Conservation (phyloP, 1,140 invertebrate genomes). For the Drosophila baimaii region DNA sequence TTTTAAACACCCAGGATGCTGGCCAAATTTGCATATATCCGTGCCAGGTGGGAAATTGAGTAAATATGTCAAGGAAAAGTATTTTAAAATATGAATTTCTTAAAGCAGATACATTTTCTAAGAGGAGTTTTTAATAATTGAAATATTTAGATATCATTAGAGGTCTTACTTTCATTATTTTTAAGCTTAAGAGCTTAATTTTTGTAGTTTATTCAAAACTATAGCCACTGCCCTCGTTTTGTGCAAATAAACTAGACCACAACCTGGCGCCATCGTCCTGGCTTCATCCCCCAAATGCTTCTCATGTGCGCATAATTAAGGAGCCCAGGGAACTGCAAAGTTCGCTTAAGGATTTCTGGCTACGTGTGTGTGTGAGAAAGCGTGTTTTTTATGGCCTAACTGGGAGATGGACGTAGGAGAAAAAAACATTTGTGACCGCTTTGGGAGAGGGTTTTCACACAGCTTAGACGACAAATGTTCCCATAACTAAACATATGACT, state of each 20-base stretch:
- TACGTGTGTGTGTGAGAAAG: neutral
- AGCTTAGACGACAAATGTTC: conserved; percentile 13
- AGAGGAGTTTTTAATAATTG: neutral
- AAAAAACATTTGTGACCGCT: conserved; percentile 18
- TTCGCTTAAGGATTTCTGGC: conserved; percentile 31
- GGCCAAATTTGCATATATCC: conserved; percentile 22
- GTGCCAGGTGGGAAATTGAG: conserved; percentile 2
- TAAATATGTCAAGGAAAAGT: neutral
- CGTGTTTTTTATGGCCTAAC: conserved; percentile 32
- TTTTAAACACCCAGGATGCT: conserved; percentile 24
- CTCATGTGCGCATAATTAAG: conserved; percentile 61
- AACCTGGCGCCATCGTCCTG: conserved; percentile 22
- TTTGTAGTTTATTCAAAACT: conserved; percentile 16
- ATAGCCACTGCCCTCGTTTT: conserved; percentile 13
- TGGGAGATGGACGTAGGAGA: conserved; percentile 13
- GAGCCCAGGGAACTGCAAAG: conserved; percentile 21
- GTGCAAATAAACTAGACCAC: conserved; percentile 15
- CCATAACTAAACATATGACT: conserved; percentile 8
- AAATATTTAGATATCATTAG: neutral
- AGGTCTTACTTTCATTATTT: neutral
- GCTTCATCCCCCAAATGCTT: conserved; percentile 28
- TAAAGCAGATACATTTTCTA: neutral
- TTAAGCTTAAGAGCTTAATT: neutral
- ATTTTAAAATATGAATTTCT: neutral
- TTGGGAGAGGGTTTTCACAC: conserved; percentile 4